phyloP scores from a whole-genome alignment of 2,888 invertebrate genomes.

The Erebia aethiops region DNA sequence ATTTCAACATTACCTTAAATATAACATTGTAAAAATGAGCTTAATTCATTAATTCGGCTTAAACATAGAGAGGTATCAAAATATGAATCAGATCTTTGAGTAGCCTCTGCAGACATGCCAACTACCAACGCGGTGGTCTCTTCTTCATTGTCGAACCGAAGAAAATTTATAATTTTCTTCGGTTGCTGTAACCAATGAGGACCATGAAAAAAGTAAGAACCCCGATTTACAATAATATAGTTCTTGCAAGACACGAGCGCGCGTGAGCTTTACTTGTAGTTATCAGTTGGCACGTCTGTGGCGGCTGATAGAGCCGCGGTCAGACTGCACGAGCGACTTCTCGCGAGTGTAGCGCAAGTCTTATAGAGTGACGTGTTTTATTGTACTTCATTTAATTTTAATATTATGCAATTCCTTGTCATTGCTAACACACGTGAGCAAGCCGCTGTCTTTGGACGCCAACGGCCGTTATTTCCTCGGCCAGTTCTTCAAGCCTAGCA shows the following conservation, averaged over 20 bases:
- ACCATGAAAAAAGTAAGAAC: no score
- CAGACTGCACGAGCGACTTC: not conserved
- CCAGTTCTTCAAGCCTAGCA: not conserved
- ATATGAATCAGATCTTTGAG: constrained; percentile 15
- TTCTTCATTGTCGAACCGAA: no score
- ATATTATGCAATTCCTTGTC: not conserved
- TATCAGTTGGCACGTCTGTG: no score
- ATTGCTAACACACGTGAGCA: not conserved
- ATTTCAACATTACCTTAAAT: not conserved
- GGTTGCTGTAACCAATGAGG: no score
- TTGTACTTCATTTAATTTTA: constrained; percentile 4
- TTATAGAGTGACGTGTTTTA: not conserved
- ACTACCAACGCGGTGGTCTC: not conserved
- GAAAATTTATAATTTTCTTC: no score
- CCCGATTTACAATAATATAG: no score
- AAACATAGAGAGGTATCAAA: constrained; percentile 17
- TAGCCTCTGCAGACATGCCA: not conserved
- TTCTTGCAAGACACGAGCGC: no score
- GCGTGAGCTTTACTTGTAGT: no score
- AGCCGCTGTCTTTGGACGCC: not conserved
- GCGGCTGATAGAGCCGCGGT: no score
- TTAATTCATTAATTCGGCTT: constrained; percentile 10
- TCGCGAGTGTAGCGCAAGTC: not conserved
- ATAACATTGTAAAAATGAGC: not conserved
- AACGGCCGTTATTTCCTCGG: not conserved